A percentile compares a stretch with the other conserved stretches of the same genome.
Evolutionary conservation across 2,888 invertebrate species (phyloP).

Genomic region (Tortrix viridana): DNA sequence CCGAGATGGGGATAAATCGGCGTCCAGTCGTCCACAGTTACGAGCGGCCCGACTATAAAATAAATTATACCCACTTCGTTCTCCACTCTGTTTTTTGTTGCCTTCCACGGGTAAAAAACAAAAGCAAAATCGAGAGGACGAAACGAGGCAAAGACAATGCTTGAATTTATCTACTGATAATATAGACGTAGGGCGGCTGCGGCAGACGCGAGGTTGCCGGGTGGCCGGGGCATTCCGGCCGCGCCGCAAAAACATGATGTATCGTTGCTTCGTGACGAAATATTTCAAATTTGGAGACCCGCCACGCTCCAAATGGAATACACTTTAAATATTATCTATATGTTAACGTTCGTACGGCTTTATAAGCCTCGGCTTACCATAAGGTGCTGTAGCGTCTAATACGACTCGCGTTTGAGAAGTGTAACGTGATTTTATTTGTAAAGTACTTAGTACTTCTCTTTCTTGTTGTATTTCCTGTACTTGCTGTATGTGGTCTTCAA

Average conservation of each 20-base stretch:
- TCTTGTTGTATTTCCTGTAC: no score
- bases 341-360: conserved; percentile 65
- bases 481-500: no score
- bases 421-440: no score
- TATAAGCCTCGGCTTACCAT: conserved; percentile 49
- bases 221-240: conserved; percentile 78
- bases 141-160: conserved; percentile 84
- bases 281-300: conserved; percentile 77
- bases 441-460: no score
- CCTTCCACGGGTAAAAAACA: conserved; percentile 74
- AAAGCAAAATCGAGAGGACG: conserved; percentile 82
- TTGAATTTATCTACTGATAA: conserved; percentile 85
- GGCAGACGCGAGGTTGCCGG: conserved; percentile 72
- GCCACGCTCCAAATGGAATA: conserved; percentile 76
- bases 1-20: conserved; percentile 82
- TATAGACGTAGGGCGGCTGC: conserved; percentile 81
- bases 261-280: conserved; percentile 80
- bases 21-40: conserved; percentile 83
- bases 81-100: conserved; percentile 83
- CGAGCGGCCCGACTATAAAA: conserved; percentile 83
- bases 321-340: conserved; percentile 68
- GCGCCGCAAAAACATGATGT: conserved; percentile 80
- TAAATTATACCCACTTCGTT: conserved; percentile 84
- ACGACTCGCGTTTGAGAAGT: no score
- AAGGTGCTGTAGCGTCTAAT: background rate